These are phyloP conservation scores for Teleopsis dalmanni DNA, from an alignment of 1,140 invertebrate species.

Conservation along the genomic window DNA sequence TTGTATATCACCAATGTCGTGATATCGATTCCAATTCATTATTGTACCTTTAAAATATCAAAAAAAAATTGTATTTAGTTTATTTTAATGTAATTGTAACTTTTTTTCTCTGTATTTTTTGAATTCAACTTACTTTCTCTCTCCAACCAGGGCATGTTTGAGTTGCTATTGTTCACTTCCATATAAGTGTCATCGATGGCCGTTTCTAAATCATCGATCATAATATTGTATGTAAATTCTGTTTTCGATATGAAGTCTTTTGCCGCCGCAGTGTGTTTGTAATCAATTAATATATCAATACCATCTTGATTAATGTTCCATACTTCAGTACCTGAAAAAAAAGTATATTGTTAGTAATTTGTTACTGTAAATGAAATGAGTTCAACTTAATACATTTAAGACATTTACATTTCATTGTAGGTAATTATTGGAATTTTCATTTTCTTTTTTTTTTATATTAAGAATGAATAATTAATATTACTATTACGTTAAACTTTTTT, in stretches of 20 bases:
- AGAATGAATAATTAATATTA: no score
- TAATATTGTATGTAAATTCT: slow-evolving; percentile 56
- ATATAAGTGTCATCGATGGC: slow-evolving; percentile 72
- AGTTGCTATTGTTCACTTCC: slow-evolving; percentile 51
- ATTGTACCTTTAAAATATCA: slow-evolving; percentile 48
- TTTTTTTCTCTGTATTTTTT: not conserved
- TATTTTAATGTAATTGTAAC: not conserved
- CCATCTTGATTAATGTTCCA: slow-evolving; percentile 43
- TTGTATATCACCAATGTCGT: slow-evolving; percentile 57
- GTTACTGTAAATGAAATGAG: no score
- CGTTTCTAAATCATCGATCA: slow-evolving; percentile 65
- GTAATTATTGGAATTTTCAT: no score
- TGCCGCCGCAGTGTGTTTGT: slow-evolving; percentile 49
- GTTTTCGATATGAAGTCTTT: slow-evolving; percentile 49
- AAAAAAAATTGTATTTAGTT: not conserved
- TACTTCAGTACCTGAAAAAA: slow-evolving; percentile 29
- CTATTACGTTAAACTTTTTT: no score
- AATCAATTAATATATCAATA: slow-evolving; percentile 53
- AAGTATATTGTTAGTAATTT: no score
- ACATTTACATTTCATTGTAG: no score
- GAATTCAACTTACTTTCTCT: slow-evolving; percentile 13
- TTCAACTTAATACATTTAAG: no score
- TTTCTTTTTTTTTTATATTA: no score
- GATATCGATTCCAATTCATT: slow-evolving; percentile 66
- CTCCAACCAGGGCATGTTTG: slow-evolving; percentile 30